Evolutionary conservation across 2,888 invertebrate species (phyloP).

Genomic region (Pemphredon lugubris): DNA sequence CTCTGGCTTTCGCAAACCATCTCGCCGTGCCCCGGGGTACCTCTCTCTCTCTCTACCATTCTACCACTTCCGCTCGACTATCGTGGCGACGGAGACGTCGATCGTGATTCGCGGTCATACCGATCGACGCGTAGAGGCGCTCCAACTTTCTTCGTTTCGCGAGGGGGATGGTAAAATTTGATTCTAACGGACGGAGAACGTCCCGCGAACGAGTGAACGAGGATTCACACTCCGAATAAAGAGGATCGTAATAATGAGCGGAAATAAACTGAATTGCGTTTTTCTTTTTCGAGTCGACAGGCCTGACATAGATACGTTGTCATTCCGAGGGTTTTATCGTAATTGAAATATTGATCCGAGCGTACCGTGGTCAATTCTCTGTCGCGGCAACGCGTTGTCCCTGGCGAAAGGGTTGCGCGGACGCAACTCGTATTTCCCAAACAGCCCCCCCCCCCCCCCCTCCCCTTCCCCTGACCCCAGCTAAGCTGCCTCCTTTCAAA

Average conservation of each 20-base stretch:
- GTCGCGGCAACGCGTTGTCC: conserved; percentile 51
- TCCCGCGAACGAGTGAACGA: background rate
- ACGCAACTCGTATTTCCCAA: conserved; percentile 58
- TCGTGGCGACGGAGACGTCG: conserved; percentile 5
- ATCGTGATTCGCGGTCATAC: background rate
- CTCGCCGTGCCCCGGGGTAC: conserved; percentile 11
- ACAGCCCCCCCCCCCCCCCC: conserved; percentile 29
- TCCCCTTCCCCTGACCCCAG: no score
- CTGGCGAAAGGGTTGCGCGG: conserved; percentile 68
- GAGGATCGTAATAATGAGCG: no score
- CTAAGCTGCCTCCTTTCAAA: conserved; percentile 1
- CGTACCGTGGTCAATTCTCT: conserved; percentile 70
- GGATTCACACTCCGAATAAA: no score
- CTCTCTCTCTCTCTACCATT: background rate
- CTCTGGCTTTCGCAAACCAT: conserved; percentile 26
- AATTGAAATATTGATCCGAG: conserved; percentile 72
- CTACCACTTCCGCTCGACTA: background rate
- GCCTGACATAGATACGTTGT: no score
- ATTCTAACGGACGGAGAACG: background rate
- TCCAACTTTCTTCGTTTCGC: background rate
- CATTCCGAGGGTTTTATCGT: no score
- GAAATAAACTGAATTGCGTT: no score
- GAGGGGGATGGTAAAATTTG: background rate
- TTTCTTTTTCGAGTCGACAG: no score
- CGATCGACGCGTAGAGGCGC: background rate